A percentile compares a stretch with the other conserved stretches of the same genome.
Evolutionary conservation across 2,888 invertebrate species (phyloP).

Genomic region (Cosmopolites sordidus): DNA sequence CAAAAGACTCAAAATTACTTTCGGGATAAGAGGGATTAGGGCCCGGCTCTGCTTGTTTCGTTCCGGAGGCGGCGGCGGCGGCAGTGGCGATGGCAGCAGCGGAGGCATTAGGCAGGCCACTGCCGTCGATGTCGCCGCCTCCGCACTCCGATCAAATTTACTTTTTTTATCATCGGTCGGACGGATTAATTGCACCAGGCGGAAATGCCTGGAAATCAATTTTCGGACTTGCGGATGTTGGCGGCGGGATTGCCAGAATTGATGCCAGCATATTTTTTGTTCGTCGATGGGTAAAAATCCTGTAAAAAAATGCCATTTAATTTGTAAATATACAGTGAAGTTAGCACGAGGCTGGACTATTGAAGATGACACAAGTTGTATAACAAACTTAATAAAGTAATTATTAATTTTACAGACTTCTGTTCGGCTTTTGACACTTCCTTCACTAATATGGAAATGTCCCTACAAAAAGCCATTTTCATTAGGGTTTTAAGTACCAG

Average conservation of each 20-base stretch:
- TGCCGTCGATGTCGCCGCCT: conserved; percentile 23
- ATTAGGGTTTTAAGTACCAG: too few species aligned
- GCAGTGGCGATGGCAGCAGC: conserved; percentile 10
- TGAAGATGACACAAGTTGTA: too few species aligned
- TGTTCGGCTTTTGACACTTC: too few species aligned
- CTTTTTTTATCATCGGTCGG: conserved; percentile 17
- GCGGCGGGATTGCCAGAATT: background rate
- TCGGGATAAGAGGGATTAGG: conserved; percentile 62
- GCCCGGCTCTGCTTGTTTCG: conserved; percentile 35
- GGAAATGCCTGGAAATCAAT: conserved; percentile 4
- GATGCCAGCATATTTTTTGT: too few species aligned
- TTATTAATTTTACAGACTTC: too few species aligned
- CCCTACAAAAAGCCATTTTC: too few species aligned
- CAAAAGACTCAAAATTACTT: conserved; percentile 62
- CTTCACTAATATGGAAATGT: too few species aligned
- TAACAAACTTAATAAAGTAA: too few species aligned
- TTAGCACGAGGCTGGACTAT: too few species aligned
- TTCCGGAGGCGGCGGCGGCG: conserved; percentile 15
- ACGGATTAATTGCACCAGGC: conserved; percentile 21
- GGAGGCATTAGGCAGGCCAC: conserved; percentile 25
- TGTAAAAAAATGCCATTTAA: too few species aligned
- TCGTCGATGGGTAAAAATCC: too few species aligned
- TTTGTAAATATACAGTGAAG: too few species aligned
- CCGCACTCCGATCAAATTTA: conserved; percentile 26
- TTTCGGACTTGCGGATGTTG: background rate